Conservation (phyloP, 64 coral and sea anemone species). For the Catalaphyllia jardinei region DNA sequence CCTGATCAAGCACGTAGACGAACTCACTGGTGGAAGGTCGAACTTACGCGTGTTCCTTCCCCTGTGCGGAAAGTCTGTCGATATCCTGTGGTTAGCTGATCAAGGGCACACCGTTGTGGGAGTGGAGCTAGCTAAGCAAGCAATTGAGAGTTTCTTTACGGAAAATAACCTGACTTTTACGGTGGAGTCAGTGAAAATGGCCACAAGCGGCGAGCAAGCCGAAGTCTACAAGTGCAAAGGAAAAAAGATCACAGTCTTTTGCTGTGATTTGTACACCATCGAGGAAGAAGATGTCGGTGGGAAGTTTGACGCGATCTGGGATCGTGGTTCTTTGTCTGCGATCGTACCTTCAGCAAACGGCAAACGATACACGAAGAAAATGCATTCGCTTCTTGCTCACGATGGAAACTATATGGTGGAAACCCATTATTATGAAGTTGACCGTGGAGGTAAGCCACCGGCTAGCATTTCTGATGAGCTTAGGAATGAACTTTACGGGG, state of each 20-base stretch:
- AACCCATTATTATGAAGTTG: slow-evolving; percentile 33
- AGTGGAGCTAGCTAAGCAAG: slow-evolving; percentile 43
- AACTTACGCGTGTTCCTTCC: slow-evolving; percentile 51
- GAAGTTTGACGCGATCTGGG: slow-evolving; percentile 58
- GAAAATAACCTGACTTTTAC: slow-evolving; percentile 51
- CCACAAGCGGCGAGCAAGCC: background rate
- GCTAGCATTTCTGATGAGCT: slow-evolving; percentile 22
- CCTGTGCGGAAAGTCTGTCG: slow-evolving; percentile 49
- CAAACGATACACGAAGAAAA: slow-evolving; percentile 33
- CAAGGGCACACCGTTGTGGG: slow-evolving; percentile 62
- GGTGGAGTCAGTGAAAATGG: slow-evolving; percentile 11
- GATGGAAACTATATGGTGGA: slow-evolving; percentile 45
- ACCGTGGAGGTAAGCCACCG: slow-evolving; percentile 22
- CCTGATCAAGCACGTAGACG: slow-evolving; percentile 54
- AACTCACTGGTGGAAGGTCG: slow-evolving; percentile 38
- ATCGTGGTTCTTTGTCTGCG: slow-evolving; percentile 48
- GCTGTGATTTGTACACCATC: slow-evolving; percentile 12
- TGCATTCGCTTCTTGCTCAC: slow-evolving; percentile 26
- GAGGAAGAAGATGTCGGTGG: slow-evolving; percentile 2
- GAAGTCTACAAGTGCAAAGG: slow-evolving; percentile 26
- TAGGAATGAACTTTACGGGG: slow-evolving; percentile 17
- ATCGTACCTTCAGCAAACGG: slow-evolving; percentile 12
- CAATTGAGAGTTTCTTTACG: slow-evolving; percentile 31
- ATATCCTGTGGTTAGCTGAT: slow-evolving; percentile 64
- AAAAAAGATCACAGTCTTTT: slow-evolving; percentile 13